Evolutionary conservation across 37 sponge, comb jelly and placozoan species (phyloP), one percentile per base, ranked within the genome.

Genomic region (Bolinopsis microptera): DNA sequence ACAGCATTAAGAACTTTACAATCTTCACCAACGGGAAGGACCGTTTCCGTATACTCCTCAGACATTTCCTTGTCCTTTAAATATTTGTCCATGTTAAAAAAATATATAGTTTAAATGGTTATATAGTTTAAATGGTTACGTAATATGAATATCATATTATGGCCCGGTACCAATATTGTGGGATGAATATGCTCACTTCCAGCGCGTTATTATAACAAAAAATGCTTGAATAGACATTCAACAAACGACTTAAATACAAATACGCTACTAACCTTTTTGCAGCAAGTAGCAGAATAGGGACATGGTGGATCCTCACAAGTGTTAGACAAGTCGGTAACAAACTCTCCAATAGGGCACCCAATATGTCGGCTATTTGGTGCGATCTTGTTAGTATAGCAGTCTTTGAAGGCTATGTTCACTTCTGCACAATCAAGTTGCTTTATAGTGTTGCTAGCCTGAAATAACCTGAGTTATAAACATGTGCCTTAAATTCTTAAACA

Each of bases 281-380:
- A 77, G 80, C 80, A 77, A 32, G 80, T 77, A 22, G 32, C 80
- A 32, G 80, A 32, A 36, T 32, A 16, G 9, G 80, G 80, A 36
- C 80, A 77, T 34, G 80, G 34, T 32, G 80, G 21, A 9, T 26
- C 74, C 18, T 21, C 36, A 35, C 80, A 77, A 35, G 34, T 77
- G 80, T 77, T 77, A 35, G 21, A 16, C 0, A 77, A 16, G 2
- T 35, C 35, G 0, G 80, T 77, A 27, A 77, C 32, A 36, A 35
- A 27, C 18, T 77, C 33, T 32, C 35, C 80, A 34, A 32, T 77
- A 13, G 80, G 80, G 18, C 80, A 77, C 34, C 80, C 80, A 21
- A 77, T 32, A 18, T 77, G 80, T 27, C 27, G 34, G 5, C 33
- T 77, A 18, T 13, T 1, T 13, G 35, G 1, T 18, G 28, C 80